Percentiles rank a stretch among this genome's conserved stretches.
Evolutionary conservation across 2,797 vertebrate genomes (phyloP).

Genomic region (Sebastes oblongus): DNA sequence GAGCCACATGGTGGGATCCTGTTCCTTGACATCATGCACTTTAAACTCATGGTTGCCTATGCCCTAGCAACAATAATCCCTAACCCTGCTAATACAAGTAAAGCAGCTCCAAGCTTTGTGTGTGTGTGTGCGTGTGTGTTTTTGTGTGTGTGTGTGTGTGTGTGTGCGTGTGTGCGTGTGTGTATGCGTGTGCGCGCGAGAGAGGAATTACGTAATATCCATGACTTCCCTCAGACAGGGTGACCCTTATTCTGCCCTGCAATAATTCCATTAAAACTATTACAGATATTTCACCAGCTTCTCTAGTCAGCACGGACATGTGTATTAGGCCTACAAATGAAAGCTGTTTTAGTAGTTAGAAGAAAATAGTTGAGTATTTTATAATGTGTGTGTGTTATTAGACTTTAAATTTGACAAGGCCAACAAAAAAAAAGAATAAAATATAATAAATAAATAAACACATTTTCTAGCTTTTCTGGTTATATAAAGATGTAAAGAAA

Average conservation of each 20-base stretch:
- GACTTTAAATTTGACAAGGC: not conserved
- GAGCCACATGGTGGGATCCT: not conserved
- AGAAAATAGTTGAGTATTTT: conserved; percentile 7
- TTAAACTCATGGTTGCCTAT: conserved; percentile 39
- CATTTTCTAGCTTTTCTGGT: not conserved
- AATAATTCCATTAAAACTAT: conserved; percentile 68
- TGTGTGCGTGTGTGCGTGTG: not conserved
- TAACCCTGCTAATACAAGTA: conserved; percentile 70
- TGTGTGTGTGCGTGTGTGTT: conserved; percentile 15
- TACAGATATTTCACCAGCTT: conserved; percentile 39
- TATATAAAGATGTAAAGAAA: not conserved
- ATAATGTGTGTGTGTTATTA: not conserved
- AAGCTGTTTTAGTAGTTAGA: conserved; percentile 5
- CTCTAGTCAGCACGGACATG: not conserved
- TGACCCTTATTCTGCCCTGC: conserved; percentile 61
- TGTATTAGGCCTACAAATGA: not conserved
- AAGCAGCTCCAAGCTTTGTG: conserved; percentile 66
- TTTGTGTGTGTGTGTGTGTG: not conserved
- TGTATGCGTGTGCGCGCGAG: not conserved
- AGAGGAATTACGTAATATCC: conserved; percentile 36
- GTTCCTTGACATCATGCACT: conserved; percentile 59
- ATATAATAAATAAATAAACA: not conserved
- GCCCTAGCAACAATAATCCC: conserved; percentile 67
- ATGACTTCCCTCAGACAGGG: conserved; percentile 62
- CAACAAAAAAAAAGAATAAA: not conserved